Evolutionary conservation across 1,140 invertebrate genomes (phyloP).

Genomic region (Gyrodactylus bullatarudis): DNA sequence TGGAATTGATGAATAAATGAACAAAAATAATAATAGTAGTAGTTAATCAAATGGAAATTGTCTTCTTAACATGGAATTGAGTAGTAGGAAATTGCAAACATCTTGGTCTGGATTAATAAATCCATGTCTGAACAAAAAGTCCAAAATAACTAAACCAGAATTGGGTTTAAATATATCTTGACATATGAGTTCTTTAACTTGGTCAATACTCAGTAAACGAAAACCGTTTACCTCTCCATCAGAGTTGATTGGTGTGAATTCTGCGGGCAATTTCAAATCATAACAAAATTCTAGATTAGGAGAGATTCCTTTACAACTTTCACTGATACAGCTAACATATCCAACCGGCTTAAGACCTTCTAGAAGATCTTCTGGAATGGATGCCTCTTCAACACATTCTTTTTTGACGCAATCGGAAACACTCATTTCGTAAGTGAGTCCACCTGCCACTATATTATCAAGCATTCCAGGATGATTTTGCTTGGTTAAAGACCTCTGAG

Average conservation of each 20-base stretch:
- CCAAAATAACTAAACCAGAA: constrained; percentile 48
- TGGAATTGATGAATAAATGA: too few relatives aligned
- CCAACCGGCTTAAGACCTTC: constrained; percentile 15
- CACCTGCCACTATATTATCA: constrained; percentile 66
- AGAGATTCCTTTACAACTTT: constrained; percentile 38
- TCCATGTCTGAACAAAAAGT: constrained; percentile 60
- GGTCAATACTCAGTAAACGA: constrained; percentile 21
- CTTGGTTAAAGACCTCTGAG: constrained; percentile 51
- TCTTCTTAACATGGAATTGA: background rate
- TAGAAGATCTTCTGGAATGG: constrained; percentile 18
- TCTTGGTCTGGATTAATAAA: constrained; percentile 52
- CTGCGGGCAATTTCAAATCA: constrained; percentile 50
- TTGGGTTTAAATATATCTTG: constrained; percentile 58
- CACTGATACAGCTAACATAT: constrained; percentile 14
- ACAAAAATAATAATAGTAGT: too few relatives aligned
- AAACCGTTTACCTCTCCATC: constrained; percentile 70
- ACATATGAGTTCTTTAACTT: constrained; percentile 35
- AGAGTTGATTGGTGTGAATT: constrained; percentile 51
- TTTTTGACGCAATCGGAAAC: constrained; percentile 55
- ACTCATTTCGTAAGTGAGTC: constrained; percentile 46
- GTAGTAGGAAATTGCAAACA: constrained; percentile 16
- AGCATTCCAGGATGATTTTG: constrained; percentile 70
- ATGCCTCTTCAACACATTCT: constrained; percentile 67
- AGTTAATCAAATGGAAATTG: background rate
- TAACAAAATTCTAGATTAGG: constrained; percentile 77